These are phyloP conservation scores for Nebria brevicollis DNA, from an alignment of 2,888 invertebrate genomes.

Conservation along the genomic window DNA sequence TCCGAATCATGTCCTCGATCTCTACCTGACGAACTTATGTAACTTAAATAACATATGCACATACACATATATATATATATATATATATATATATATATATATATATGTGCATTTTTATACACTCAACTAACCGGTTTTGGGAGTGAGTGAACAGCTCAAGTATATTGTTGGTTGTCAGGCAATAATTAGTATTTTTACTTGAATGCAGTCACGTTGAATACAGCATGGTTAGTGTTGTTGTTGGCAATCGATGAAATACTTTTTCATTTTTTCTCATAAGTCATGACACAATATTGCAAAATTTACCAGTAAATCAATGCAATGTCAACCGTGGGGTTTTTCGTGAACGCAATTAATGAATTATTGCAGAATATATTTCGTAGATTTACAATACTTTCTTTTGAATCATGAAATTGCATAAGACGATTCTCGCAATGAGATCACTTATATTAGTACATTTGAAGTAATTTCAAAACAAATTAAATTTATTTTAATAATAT, in stretches of 20 bases:
- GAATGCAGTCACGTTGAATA: conserved; percentile 1
- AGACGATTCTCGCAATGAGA: too few species aligned
- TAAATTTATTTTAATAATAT: too few species aligned
- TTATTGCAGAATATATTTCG: not conserved
- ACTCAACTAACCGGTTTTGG: conserved; percentile 15
- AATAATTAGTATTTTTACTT: not conserved
- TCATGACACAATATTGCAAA: not conserved
- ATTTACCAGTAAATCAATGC: not conserved
- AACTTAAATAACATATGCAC: conserved; percentile 15
- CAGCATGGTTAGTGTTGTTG: conserved; percentile 1
- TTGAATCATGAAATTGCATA: not conserved
- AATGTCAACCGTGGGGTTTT: not conserved
- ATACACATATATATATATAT: too few species aligned
- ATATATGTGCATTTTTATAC: not conserved
- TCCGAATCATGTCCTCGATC: conserved; percentile 18
- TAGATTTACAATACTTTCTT: not conserved
- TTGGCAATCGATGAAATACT: not conserved
- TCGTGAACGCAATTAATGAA: not conserved
- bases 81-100: too few species aligned
- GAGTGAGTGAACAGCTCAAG: not conserved
- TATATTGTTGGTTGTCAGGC: conserved; percentile 5
- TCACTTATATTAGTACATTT: too few species aligned
- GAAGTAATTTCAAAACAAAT: too few species aligned
- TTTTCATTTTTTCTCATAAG: not conserved
- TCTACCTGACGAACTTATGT: conserved; percentile 10